These are phyloP conservation scores for Macaria notata DNA, from an alignment of 2,888 invertebrate species.

Conservation along the genomic window DNA sequence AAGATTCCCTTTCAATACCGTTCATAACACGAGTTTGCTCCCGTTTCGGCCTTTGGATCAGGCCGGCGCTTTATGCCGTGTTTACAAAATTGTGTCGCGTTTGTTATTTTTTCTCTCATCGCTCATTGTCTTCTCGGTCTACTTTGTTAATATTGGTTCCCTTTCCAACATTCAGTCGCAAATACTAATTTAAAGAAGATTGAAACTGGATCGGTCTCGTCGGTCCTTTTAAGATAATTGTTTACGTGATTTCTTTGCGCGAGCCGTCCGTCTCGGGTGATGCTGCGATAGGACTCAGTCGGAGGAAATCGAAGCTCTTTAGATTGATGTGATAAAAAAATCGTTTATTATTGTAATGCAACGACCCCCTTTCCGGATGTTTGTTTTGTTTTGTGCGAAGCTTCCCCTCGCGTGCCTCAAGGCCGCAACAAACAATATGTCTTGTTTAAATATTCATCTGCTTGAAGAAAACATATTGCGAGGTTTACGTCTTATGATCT, in stretches of 20 bases:
- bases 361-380: conserved; percentile 21
- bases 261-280: conserved; percentile 30
- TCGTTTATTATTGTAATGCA: conserved; percentile 41
- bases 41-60: conserved; percentile 4
- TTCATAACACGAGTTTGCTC: background rate
- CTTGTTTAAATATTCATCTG: conserved; percentile 4
- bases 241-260: conserved; percentile 53
- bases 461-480: background rate
- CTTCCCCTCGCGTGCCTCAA: background rate
- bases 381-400: conserved; percentile 19
- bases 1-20: conserved; percentile 17
- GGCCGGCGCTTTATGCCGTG: conserved; percentile 10
- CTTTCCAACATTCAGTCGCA: conserved; percentile 14
- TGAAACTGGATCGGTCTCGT: conserved; percentile 41
- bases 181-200: conserved; percentile 42
- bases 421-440: conserved; percentile 5
- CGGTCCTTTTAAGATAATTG: conserved; percentile 55
- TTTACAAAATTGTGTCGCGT: conserved; percentile 17
- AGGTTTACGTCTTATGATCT: background rate
- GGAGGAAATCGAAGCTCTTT: conserved; percentile 42
- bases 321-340: conserved; percentile 43
- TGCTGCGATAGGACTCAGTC: conserved; percentile 39
- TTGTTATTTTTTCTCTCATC: conserved; percentile 17
- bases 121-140: conserved; percentile 12
- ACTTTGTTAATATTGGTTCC: conserved; percentile 20